Percentiles rank a stretch among this genome's conserved stretches.
These are phyloP conservation scores for Beris chalybata DNA, from an alignment of 2,888 invertebrate genomes.

Conservation along the genomic window DNA sequence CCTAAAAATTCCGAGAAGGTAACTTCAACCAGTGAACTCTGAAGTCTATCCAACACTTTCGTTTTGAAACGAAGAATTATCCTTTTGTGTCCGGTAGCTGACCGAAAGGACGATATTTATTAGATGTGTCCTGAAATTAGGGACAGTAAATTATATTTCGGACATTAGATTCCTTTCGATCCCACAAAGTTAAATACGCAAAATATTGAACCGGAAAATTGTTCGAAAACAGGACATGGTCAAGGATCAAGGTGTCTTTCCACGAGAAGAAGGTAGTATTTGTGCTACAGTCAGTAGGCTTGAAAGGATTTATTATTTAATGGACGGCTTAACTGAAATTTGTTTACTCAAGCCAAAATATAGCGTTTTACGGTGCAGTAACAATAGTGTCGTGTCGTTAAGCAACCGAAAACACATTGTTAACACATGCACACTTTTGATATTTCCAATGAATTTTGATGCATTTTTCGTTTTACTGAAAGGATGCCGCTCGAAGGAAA, in stretches of 20 bases:
- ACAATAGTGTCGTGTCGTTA: constrained; percentile 13
- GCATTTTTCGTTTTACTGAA: not conserved
- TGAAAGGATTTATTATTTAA: constrained; percentile 30
- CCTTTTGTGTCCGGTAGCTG: constrained; percentile 28
- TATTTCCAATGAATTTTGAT: not conserved
- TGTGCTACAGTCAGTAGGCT: constrained; percentile 22
- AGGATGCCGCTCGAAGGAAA: not conserved
- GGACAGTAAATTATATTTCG: constrained; percentile 24
- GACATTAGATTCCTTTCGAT: constrained; percentile 20
- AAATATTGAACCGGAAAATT: constrained; percentile 16
- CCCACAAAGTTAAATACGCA: constrained; percentile 28
- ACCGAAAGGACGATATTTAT: constrained; percentile 22
- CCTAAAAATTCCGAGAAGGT: not conserved
- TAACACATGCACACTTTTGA: constrained; percentile 22
- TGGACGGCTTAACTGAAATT: constrained; percentile 30
- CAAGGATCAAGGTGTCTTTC: no score
- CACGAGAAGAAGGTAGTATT: constrained; percentile 1
- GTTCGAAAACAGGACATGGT: not conserved
- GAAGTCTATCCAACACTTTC: not conserved
- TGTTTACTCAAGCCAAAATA: constrained; percentile 30
- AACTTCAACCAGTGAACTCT: not conserved
- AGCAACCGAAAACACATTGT: constrained; percentile 21
- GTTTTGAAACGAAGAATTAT: constrained; percentile 9
- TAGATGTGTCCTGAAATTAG: constrained; percentile 18
- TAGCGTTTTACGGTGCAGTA: constrained; percentile 21